Evolutionary conservation across 1,140 invertebrate species (phyloP), one percentile per base, ranked within the genome.

Genomic region (Doryteuthis pealeii): DNA sequence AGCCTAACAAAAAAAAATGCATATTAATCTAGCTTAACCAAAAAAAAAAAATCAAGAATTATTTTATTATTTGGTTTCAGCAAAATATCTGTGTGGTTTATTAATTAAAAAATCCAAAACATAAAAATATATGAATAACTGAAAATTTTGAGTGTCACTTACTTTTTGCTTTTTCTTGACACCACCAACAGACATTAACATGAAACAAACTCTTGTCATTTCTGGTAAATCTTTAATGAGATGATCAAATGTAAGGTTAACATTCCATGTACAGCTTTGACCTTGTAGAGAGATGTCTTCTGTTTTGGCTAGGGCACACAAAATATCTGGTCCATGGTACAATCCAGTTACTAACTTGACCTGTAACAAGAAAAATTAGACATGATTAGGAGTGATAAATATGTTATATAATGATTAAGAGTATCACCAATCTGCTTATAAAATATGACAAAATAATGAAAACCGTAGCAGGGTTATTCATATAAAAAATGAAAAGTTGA

Each of bases 261-360:
- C 31, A 22, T 78, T 78, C 31, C 79, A 62, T 32, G 65, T 78
- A 72, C 79, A 81, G n/a, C 69, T 73, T 1, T 79, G 76, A 31
- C 76, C 72, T 14, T 66, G 43, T 1, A 83, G 78, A 15, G 71
- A n/a, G 49, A 77, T 68, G 26, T 82, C 82, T 1, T 62, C 72
- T 66, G 78, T 80, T 18, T 73, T 75, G 30, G 72, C 62, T 0
- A 81, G 77, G 43, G 75, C 70, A 54, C 82, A 80, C 18, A 83
- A 72, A 10, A 77, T 71, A 22, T 83, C 82, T 30, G 32, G 75
- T 5, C 82, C 82, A 77, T 82, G 82, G 62, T 80, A 83, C n/a
- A 83, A 69, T 18, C 82, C 82, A 40, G 76, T 73, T 66, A 79
- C 79, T 66, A 83, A 22, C 43, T 81, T 81, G 14, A 82, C 75